phyloP scores from a whole-genome alignment of 2,113 vertebrate species.

The Cariama cristata region DNA sequence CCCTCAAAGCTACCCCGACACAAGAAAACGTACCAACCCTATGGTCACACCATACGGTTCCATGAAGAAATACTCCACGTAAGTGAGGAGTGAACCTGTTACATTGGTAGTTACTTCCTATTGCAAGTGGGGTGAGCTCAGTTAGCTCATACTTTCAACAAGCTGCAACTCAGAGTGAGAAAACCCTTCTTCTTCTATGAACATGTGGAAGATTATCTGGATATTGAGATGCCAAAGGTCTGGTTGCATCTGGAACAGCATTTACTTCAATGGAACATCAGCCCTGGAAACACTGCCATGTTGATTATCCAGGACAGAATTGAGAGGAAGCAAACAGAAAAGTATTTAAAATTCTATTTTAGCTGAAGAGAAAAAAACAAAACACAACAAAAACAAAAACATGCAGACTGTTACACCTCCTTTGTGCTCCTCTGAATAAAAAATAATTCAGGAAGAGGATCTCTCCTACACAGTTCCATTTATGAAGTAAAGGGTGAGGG shows the following conservation, averaged over 20 bases:
- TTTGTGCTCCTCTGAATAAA: not conserved
- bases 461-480: not conserved
- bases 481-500: not conserved
- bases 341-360: not conserved
- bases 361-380: not conserved
- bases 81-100: not conserved
- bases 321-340: not conserved
- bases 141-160: not conserved
- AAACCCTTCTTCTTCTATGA: not conserved
- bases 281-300: not conserved
- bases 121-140: not conserved
- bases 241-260: not conserved
- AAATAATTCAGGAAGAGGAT: not conserved
- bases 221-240: not conserved
- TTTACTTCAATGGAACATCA: not conserved
- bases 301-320: not conserved
- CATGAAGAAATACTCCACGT: not conserved
- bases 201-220: not conserved
- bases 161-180: not conserved
- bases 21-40: not conserved
- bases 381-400: not conserved
- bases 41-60: not conserved
- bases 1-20: not conserved
- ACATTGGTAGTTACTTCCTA: not conserved
- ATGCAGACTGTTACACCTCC: not conserved